Conservation (phyloP, 2,888 invertebrate genomes). For the Eremobia ochroleuca region DNA sequence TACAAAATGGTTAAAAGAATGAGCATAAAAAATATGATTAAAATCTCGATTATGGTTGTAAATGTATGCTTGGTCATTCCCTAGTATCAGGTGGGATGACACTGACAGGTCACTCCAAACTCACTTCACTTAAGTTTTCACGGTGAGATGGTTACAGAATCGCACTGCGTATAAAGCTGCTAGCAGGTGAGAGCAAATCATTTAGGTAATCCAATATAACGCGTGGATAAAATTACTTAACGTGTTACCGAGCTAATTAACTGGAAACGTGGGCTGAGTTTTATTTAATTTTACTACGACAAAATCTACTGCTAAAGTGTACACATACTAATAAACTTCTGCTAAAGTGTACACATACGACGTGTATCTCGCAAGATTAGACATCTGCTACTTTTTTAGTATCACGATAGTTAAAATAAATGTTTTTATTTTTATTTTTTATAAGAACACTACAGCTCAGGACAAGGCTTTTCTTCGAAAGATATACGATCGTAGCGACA, state of each 20-base stretch:
- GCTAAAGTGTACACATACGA: conserved; percentile 4
- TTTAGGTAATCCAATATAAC: conserved; percentile 43
- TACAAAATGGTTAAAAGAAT: no score
- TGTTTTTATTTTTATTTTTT: conserved; percentile 17
- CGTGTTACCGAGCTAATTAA: conserved; percentile 45
- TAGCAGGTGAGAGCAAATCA: conserved; percentile 40
- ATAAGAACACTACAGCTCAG: conserved; percentile 30
- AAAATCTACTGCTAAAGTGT: background rate
- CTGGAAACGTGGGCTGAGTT: conserved; percentile 14
- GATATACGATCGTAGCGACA: conserved; percentile 69
- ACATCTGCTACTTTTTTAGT: background rate
- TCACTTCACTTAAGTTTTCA: no score
- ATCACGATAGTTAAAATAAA: conserved; percentile 3
- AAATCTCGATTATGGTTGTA: no score
- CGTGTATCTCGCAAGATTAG: background rate
- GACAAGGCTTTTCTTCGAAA: conserved; percentile 62
- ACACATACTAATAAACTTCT: conserved; percentile 12
- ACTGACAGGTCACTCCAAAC: no score
- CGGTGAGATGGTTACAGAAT: no score
- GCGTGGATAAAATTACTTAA: conserved; percentile 49
- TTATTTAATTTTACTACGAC: conserved; percentile 27
- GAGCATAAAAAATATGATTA: no score
- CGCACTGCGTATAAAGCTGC: no score
- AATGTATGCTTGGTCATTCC: no score
- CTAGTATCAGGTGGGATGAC: no score